These are phyloP conservation scores for Sycobia sp. DNA, from an alignment of 1,140 invertebrate genomes.

Conservation along the genomic window DNA sequence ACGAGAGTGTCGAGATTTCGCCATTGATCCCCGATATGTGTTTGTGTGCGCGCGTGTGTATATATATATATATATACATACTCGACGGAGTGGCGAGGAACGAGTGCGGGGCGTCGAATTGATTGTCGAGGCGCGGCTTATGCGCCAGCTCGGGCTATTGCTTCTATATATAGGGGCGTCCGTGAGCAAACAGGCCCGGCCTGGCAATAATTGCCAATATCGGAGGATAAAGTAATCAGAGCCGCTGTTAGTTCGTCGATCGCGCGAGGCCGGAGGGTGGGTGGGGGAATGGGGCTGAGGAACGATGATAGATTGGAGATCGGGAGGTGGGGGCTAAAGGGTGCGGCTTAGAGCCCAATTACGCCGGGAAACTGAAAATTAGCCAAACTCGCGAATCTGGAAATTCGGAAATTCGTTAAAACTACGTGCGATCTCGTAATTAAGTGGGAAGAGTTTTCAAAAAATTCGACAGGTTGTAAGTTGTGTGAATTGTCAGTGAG, in stretches of 20 bases:
- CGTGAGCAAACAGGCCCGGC: neutral
- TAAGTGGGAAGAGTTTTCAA: no score
- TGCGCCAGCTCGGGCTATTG: neutral
- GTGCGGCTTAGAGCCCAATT: no score
- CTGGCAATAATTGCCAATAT: slow-evolving; percentile 4
- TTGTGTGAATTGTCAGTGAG: no score
- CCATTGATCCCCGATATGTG: no score
- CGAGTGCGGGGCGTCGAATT: no score
- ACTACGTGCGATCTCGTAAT: no score
- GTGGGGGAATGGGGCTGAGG: neutral
- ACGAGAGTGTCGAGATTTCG: neutral
- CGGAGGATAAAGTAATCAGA: slow-evolving; percentile 10
- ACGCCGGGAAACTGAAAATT: neutral
- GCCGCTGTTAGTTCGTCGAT: slow-evolving; percentile 27
- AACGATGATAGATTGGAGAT: no score
- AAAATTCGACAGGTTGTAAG: no score
- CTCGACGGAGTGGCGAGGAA: no score
- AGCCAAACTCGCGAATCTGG: neutral
- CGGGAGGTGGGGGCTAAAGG: no score
- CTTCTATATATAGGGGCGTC: neutral
- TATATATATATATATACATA: no score
- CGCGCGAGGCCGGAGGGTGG: slow-evolving; percentile 47
- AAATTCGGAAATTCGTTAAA: neutral
- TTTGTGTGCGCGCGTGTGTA: no score
- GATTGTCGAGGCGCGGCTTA: neutral